phyloP scores from a whole-genome alignment of 2,113 vertebrate species.

The Siphamia tubifer region DNA sequence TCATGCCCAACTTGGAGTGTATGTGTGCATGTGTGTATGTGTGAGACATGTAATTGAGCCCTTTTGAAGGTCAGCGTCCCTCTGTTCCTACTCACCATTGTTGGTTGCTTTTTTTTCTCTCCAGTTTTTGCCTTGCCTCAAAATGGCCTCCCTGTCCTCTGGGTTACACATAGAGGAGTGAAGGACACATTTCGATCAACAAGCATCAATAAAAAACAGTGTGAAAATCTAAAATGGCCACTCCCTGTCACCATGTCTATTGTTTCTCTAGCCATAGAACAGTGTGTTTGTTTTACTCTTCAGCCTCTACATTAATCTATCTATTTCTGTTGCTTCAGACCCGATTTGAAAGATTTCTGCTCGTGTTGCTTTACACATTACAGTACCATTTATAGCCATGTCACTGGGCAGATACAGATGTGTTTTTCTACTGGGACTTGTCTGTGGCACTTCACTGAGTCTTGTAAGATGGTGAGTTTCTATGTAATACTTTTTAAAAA shows the following conservation, averaged over 20 bases:
- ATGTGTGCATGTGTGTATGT: background rate
- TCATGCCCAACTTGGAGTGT: conserved; percentile 53
- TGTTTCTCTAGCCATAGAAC: background rate
- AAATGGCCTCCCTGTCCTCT: conserved; percentile 60
- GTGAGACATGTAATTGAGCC: conserved; percentile 60
- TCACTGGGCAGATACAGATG: conserved; percentile 32
- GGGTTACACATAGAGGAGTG: conserved; percentile 31
- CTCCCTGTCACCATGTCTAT: conserved; percentile 2
- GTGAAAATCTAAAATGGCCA: conserved; percentile 42
- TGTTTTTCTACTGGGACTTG: background rate
- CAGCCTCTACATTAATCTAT: background rate
- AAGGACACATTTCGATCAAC: conserved; percentile 54
- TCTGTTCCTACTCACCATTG: conserved; percentile 55
- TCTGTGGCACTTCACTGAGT: background rate
- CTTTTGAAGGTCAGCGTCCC: conserved; percentile 66
- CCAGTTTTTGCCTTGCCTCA: conserved; percentile 42
- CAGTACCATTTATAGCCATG: conserved; percentile 13
- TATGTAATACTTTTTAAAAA: background rate
- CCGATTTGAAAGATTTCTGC: conserved; percentile 13
- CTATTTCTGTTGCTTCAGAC: background rate
- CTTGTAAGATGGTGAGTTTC: background rate
- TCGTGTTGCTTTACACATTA: background rate
- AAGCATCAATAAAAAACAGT: conserved; percentile 21
- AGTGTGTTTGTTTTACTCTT: background rate
- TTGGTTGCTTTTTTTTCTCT: conserved; percentile 39